phyloP scores from a whole-genome alignment of 2,797 vertebrate genomes.

The Otolemur crassicaudatus region DNA sequence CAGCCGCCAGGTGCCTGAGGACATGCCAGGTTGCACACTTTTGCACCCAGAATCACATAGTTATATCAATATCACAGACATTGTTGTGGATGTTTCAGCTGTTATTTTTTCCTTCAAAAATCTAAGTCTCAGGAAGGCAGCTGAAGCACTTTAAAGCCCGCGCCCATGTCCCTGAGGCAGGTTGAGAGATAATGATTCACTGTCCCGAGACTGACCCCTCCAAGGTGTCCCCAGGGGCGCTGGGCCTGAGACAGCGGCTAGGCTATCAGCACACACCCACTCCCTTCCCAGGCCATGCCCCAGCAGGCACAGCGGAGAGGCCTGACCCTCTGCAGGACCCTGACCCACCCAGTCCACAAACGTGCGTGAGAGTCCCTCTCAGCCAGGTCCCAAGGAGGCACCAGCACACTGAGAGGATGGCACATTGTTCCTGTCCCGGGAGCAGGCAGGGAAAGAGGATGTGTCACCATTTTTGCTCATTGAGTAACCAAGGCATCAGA shows the following conservation, averaged over 20 bases:
- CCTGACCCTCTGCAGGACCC: background rate
- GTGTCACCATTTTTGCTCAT: background rate
- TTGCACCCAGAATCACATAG: background rate
- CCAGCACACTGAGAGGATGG: no score
- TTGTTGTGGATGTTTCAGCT: background rate
- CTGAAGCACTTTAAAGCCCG: background rate
- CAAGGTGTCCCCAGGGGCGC: background rate
- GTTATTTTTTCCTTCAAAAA: no score
- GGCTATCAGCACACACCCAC: background rate
- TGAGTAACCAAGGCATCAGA: no score
- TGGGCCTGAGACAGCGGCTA: background rate
- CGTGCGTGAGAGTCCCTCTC: fast-evolving
- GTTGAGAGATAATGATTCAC: background rate
- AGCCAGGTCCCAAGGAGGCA: background rate
- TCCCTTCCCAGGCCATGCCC: background rate
- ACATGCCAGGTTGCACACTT: background rate
- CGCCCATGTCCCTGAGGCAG: background rate
- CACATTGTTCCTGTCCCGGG: no score
- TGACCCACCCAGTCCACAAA: background rate
- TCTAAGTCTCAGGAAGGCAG: background rate
- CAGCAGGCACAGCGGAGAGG: background rate
- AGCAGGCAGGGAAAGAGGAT: background rate
- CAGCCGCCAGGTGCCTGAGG: background rate
- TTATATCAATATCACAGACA: no score
- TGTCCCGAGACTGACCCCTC: background rate